phyloP scores from a whole-genome alignment of 2,888 invertebrate species.

The Rosalia funebris region DNA sequence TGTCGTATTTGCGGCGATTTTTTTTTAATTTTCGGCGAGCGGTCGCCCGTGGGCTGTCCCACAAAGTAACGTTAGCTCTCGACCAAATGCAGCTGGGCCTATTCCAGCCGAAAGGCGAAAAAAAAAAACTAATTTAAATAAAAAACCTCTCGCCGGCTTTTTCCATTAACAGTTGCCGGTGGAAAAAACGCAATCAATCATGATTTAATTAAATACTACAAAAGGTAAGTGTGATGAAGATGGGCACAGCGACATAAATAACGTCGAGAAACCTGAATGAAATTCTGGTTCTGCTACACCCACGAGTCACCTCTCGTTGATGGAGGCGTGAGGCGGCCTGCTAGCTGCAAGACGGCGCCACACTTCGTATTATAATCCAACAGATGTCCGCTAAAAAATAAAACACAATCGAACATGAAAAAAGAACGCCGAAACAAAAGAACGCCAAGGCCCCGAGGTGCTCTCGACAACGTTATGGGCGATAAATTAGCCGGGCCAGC shows the following conservation, averaged over 20 bases:
- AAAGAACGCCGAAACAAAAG: constrained; percentile 24
- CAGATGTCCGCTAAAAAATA: constrained; percentile 51
- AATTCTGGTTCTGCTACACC: constrained; percentile 56
- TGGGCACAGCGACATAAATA: constrained; percentile 55
- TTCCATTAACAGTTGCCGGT: constrained; percentile 32
- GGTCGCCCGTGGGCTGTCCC: neutral
- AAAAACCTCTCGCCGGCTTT: constrained; percentile 28
- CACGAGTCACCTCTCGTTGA: constrained; percentile 50
- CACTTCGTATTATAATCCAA: constrained; percentile 39
- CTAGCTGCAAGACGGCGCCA: constrained; percentile 40
- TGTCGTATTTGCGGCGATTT: too few species aligned
- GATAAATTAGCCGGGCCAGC: constrained; percentile 19
- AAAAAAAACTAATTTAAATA: constrained; percentile 32
- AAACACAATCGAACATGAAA: constrained; percentile 38
- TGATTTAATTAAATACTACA: constrained; percentile 43
- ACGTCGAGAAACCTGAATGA: constrained; percentile 57
- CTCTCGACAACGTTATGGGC: constrained; percentile 15
- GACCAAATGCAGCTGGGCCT: constrained; percentile 2
- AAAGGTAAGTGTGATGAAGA: constrained; percentile 43
- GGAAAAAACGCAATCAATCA: constrained; percentile 41
- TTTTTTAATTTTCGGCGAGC: too few species aligned
- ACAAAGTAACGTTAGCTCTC: constrained; percentile 1
- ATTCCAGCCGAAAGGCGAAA: too few species aligned
- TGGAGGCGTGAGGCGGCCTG: constrained; percentile 22
- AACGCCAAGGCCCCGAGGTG: constrained; percentile 18